Conservation (phyloP, 2,888 invertebrate species). For the Luffia ferchaultella region DNA sequence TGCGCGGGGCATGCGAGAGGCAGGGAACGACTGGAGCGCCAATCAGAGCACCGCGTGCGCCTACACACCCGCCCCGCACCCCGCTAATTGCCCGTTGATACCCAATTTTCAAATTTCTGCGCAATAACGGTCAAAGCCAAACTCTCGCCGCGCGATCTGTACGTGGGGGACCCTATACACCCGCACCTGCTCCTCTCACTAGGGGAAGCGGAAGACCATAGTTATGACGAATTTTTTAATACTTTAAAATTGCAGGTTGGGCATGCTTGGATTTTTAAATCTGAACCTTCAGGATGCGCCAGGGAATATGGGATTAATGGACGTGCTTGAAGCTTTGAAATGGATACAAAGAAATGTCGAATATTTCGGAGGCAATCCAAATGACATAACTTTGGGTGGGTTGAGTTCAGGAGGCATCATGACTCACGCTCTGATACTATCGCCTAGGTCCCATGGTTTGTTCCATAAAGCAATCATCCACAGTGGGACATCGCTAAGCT, state of each 20-base stretch:
- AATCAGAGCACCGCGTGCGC: too few relatives aligned
- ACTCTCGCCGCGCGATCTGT: too few relatives aligned
- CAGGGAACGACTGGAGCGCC: too few relatives aligned
- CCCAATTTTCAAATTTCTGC: too few relatives aligned
- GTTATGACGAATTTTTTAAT: too few relatives aligned
- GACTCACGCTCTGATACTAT: conserved; percentile 19
- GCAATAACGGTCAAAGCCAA: too few relatives aligned
- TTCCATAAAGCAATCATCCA: conserved; percentile 10
- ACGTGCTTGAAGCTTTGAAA: conserved; percentile 16
- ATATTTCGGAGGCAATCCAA: conserved; percentile 18
- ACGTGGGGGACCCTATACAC: too few relatives aligned
- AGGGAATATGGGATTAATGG: conserved; percentile 21
- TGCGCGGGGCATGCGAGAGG: too few relatives aligned
- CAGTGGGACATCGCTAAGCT: conserved; percentile 10
- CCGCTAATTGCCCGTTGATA: too few relatives aligned
- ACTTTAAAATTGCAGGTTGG: conserved; percentile 22
- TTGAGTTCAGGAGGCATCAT: conserved; percentile 23
- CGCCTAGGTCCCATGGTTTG: conserved; percentile 18
- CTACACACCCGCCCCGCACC: too few relatives aligned
- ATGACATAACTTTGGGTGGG: conserved; percentile 18
- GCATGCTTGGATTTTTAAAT: conserved; percentile 21
- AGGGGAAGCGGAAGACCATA: too few relatives aligned
- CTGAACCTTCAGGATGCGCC: conserved; percentile 16
- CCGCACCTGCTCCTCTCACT: too few relatives aligned
- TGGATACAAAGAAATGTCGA: conserved; percentile 19